Evolutionary conservation across 1,140 invertebrate species (phyloP), one percentile per base, ranked within the genome.

Genomic region (Potamilus streckersoni): DNA sequence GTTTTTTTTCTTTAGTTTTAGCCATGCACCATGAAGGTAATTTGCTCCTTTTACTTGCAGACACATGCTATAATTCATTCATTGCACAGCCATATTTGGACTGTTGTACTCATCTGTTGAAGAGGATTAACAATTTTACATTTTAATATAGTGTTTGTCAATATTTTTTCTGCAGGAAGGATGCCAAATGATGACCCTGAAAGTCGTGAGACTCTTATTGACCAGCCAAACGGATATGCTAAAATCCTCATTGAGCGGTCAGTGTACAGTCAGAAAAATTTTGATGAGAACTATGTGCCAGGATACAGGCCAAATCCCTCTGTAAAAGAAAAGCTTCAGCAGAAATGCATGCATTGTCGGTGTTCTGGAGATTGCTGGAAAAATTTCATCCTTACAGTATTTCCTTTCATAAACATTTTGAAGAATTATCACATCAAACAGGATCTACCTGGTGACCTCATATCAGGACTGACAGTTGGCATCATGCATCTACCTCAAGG

Each of bases 401-500:
- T 90, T 68, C 90, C 90, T 6, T 89, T 89, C 65, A 38, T 89
- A 23, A 71, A 69, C 20, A 85, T 89, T 16, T 63, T 90, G 73
- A 80, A 73, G 63, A 81, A 81, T 4, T 92, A 92, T 81, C 85
- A 81, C 56, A 66, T 89, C 23, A 80, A 80, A 67, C 66, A 84
- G 8, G 84, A 90, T 79, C 71, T 92, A 0, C 57, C 84, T 0
- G 77, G 78, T 15, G 91, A 92, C 80, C 73, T 91, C 31, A 82
- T 92, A 31, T 88, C 91, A 38, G 91, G 91, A 12, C 65, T 92
- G 8, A 92, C 91, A 2, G 87, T 91, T 12, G 91, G 90, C 31
- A 88, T 92, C 55, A 91, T 92, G 90, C 91, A 92, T 76, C 89
- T 92, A 69, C 91, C 92, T 56, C 91, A 92, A 86, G 91, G 92